Evolutionary conservation across 1,140 invertebrate species (phyloP).

Genomic region (Drosophila melanogaster): DNA sequence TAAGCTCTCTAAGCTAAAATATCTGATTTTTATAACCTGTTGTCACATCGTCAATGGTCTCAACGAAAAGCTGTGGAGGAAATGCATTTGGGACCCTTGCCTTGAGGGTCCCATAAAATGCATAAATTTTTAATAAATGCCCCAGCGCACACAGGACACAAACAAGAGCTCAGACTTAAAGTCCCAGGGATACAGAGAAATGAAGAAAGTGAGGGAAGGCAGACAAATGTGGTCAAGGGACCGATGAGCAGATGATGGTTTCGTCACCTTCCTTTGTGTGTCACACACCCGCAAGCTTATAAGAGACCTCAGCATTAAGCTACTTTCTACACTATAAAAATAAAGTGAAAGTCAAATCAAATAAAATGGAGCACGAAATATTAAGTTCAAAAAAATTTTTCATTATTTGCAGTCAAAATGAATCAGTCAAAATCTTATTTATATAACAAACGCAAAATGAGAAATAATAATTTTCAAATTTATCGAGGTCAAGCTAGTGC

Average conservation of each 20-base stretch:
- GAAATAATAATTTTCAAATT: too few relatives aligned
- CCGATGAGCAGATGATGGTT: constrained; percentile 21
- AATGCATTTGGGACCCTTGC: constrained; percentile 36
- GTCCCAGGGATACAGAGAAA: background rate
- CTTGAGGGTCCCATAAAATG: constrained; percentile 61
- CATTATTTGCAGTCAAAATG: background rate
- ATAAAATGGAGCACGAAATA: background rate
- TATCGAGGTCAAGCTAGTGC: too few relatives aligned
- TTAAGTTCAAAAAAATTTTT: background rate
- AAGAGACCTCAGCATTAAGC: background rate
- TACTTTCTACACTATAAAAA: background rate
- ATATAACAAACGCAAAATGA: background rate
- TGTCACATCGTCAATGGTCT: constrained; percentile 51
- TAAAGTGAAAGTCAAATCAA: background rate
- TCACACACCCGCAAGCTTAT: constrained; percentile 1
- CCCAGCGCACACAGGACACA: constrained; percentile 23
- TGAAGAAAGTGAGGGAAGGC: background rate
- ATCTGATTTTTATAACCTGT: constrained; percentile 56
- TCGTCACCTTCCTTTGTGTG: constrained; percentile 26
- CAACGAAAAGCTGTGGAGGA: constrained; percentile 21
- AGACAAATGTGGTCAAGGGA: constrained; percentile 60
- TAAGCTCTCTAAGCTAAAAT: constrained; percentile 44
- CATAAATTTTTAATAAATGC: constrained; percentile 77
- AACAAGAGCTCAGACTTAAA: constrained; percentile 2
- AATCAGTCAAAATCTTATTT: background rate